phyloP scores from a whole-genome alignment of 2,888 invertebrate species.

The Sarcophaga variegata region DNA sequence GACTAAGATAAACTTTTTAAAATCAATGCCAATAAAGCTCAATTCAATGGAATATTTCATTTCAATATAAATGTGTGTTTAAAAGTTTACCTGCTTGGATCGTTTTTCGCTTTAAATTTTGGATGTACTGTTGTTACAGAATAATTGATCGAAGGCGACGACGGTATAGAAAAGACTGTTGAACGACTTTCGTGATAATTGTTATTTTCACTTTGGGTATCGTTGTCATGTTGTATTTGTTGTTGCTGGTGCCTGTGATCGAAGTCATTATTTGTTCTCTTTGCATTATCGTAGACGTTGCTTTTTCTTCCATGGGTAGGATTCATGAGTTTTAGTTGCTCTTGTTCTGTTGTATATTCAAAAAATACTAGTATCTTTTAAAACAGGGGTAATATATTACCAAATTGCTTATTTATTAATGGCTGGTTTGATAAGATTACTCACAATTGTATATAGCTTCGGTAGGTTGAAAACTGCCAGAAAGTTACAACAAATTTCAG shows the following conservation, averaged over 20 bases:
- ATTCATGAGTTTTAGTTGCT: conserved; percentile 48
- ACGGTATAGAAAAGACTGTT: conserved; percentile 71
- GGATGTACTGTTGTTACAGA: conserved; percentile 25
- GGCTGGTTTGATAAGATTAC: conserved; percentile 60
- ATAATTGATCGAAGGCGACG: conserved; percentile 41
- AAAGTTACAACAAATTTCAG: conserved; percentile 5
- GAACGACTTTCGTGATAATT: conserved; percentile 40
- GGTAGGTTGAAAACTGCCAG: background rate
- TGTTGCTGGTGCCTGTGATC: conserved; percentile 33
- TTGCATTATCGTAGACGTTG: conserved; percentile 16
- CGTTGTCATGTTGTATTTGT: conserved; percentile 33
- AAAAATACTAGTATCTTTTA: conserved; percentile 24
- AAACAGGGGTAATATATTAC: conserved; percentile 29
- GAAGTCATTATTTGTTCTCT: conserved; percentile 2
- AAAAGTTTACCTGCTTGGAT: conserved; percentile 39
- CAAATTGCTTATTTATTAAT: conserved; percentile 20
- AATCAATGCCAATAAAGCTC: no score
- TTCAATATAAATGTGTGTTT: background rate
- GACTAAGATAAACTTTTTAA: no score
- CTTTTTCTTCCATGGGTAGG: conserved; percentile 9
- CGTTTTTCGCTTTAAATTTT: conserved; percentile 26
- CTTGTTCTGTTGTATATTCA: conserved; percentile 14
- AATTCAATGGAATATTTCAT: background rate
- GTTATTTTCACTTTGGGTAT: conserved; percentile 25
- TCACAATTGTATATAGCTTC: conserved; percentile 14